Conservation (phyloP, 2,797 vertebrate species). For the Gallinago solitaria region DNA sequence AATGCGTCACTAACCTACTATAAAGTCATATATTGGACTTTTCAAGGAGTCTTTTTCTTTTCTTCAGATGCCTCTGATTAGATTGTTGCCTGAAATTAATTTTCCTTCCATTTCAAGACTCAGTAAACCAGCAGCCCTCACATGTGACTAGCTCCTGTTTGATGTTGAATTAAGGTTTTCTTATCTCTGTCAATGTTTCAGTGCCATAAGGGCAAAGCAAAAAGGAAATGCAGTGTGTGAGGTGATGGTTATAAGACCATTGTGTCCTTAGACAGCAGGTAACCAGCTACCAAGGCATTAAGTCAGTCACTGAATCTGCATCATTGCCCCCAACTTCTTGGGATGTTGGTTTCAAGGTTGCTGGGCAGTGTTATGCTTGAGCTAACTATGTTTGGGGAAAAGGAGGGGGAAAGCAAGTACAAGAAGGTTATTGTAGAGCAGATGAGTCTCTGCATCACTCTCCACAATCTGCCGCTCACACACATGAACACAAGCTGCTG, state of each 20-base stretch:
- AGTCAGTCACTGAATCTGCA: fast-evolving
- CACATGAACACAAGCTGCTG: neutral
- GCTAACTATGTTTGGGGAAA: neutral
- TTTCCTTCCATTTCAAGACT: neutral
- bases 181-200: neutral
- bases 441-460: neutral
- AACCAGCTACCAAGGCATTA: neutral
- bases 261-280: neutral
- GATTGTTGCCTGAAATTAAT: neutral
- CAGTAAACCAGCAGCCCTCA: neutral
- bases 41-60: neutral
- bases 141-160: neutral
- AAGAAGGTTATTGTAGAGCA: neutral
- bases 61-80: neutral
- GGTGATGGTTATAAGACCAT: neutral
- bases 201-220: neutral
- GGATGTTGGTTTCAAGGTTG: neutral
- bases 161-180: neutral
- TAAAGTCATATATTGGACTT: neutral
- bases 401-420: neutral
- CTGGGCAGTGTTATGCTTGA: neutral
- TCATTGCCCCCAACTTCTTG: neutral
- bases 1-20: neutral
- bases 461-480: neutral
- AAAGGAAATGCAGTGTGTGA: neutral